Evolutionary conservation across 1,140 invertebrate species (phyloP), one percentile per base, ranked within the genome.

Genomic region (Solenopsis invicta): DNA sequence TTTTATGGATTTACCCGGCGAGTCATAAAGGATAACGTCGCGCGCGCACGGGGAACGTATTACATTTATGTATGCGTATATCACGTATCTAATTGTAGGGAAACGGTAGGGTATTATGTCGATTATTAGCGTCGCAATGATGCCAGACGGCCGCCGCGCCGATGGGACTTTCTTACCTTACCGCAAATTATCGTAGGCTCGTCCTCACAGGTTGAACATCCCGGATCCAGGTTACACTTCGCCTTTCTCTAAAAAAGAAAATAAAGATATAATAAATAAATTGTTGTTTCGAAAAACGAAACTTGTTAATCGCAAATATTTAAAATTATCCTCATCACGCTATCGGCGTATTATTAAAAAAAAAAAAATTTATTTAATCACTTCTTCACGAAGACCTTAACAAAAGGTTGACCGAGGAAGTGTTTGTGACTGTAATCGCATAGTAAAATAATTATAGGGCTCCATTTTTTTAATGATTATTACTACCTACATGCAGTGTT

Each of bases 61-160:
- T 91, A 90, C 90, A 81, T 90, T 91, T 88, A 90, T 87, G 87
- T 82, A 88, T 88, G 74, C 45, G 89, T 91, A 91, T 91, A 90
- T 91, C 87, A 91, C 61, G 72, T 61, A 86, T 90, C 89, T 91
- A 90, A 91, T 91, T 91, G 84, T 85, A 50, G 61, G 16, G 13
- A 59, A 88, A 90, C 86, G 86, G 62, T 90, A 77, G 45, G 71
- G 41, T 87, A 69, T 90, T 84, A 84, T 72, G 72, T 59, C 72
- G 81, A 88, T 90, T 90, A 85, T 90, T 86, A 88, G 75, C 69
- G 56, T 34, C 50, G 48, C 16, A 29, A 52, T 61, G 71, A 89
- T 74, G 37, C 10, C 18, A 21, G 52, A 74, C 18, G 13, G 12
- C 21, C 45, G 45, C 21, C n/a, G 48, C 21, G 18, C 6, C 34